Evolutionary conservation across 2,888 invertebrate species (phyloP).

Genomic region (Deroplatys truncata): DNA sequence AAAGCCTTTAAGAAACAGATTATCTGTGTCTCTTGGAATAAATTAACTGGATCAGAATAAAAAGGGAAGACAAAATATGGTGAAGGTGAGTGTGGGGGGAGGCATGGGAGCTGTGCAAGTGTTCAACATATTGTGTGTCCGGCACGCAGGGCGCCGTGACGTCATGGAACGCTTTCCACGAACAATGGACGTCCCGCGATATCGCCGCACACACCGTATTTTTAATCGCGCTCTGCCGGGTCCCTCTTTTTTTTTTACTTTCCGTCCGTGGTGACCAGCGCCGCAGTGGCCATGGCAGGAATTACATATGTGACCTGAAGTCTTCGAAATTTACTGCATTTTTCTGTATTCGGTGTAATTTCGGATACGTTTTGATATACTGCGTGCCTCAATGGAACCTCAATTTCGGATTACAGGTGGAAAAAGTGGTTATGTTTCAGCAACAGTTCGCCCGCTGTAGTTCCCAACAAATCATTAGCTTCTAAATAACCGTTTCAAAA

Average conservation of each 20-base stretch:
- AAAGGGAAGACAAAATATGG: neutral
- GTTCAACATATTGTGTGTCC: neutral
- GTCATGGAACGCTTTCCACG: neutral
- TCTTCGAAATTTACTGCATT: too few species aligned
- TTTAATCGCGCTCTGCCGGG: neutral
- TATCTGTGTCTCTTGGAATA: too few species aligned
- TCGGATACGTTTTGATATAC: too few species aligned
- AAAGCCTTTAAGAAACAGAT: too few species aligned
- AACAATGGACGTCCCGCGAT: neutral
- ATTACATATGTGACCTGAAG: too few species aligned
- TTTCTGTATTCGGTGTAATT: too few species aligned
- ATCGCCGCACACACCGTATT: neutral
- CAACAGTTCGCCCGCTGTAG: too few species aligned
- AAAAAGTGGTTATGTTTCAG: too few species aligned
- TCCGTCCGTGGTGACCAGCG: neutral
- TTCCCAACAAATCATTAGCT: too few species aligned
- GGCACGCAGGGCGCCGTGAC: neutral
- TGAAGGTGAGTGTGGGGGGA: neutral
- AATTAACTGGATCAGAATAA: neutral
- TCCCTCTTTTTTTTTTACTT: neutral
- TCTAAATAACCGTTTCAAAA: too few species aligned
- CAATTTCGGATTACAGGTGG: too few species aligned
- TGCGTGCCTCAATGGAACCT: too few species aligned
- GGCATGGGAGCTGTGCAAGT: neutral
- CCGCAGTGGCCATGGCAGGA: neutral